Base-by-base conservation (phyloP, 2,888 invertebrate species). In the Ernsta delagoae region DNA sequence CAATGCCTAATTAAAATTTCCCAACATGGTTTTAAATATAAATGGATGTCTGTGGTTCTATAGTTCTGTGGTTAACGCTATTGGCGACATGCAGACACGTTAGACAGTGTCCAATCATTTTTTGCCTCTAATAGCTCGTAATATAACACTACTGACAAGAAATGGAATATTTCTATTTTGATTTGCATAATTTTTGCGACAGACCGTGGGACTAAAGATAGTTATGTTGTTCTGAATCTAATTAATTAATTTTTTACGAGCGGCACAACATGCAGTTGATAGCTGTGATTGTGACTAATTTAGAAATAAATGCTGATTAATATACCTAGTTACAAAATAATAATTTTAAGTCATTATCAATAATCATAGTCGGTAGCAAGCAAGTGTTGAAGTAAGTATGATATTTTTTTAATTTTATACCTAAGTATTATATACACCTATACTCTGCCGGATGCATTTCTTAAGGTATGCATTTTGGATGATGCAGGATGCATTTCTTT, bases 51-150 rank as follows among this genome's bases (percentile, higher is more conserved):
- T 36, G 36, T 36, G 36, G 5, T 36, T 36, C 36, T 4, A 36
- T 4, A 36, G 36, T 36, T 36, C 36, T 36, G 36, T 36, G 36
- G 36, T 36, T 36, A 36, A 4, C 36, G 72, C 67, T 61, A 12
- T 12, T 12, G 48, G 48, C 48, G 48, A 48, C 48, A 48, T 12
- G 48, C n/a, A n/a, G 12, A 48, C 48, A 59, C 39, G n/a, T n/a
- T n/a, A n/a, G n/a, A n/a, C n/a, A n/a, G n/a, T 24, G 48, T 9
- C 7, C 56, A 69, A 75, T 74, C 74, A 76, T 75, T 78, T 73
- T 68, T 76, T 75, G 70, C 63, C 66, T 71, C 73, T 75, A 74
- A 75, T 78, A 75, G 71, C 68, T 57, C 45, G 62, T 62, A 62
- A 69, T 59, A 45, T 61, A 57, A 56, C 57, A 53, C 34, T 69